phyloP scores from a whole-genome alignment of 2,888 invertebrate genomes.

The Cantharis rufa region DNA sequence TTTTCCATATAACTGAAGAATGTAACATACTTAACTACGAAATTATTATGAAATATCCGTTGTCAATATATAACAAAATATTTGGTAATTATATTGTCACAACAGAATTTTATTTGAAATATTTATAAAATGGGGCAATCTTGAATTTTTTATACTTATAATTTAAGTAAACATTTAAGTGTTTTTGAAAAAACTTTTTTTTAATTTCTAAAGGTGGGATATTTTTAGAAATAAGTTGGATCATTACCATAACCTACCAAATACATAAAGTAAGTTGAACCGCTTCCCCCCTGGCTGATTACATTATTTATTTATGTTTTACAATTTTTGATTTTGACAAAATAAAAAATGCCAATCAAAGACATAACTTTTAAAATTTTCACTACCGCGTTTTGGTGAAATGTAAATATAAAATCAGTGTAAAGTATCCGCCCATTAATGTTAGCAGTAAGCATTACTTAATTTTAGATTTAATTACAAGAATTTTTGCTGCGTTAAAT shows the following conservation, averaged over 20 bases:
- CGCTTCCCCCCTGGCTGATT: background rate
- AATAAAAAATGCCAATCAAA: background rate
- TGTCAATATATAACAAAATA: too few species aligned
- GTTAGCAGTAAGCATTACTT: slow-evolving; percentile 23
- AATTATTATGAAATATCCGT: too few species aligned
- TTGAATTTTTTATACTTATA: too few species aligned
- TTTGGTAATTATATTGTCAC: too few species aligned
- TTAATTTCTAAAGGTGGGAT: too few species aligned
- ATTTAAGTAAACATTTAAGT: too few species aligned
- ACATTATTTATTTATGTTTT: background rate
- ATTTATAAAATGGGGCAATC: background rate
- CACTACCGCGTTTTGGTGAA: background rate
- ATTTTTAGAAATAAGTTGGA: background rate
- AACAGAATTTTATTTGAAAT: background rate
- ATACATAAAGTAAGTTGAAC: too few species aligned
- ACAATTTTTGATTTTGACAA: background rate
- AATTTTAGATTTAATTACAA: background rate
- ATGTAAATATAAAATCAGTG: slow-evolving; percentile 32
- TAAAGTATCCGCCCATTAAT: slow-evolving; percentile 44
- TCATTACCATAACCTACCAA: background rate
- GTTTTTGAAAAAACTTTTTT: too few species aligned
- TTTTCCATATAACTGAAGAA: too few species aligned
- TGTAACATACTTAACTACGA: too few species aligned
- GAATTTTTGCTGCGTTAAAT: background rate
- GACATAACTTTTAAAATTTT: background rate